phyloP scores from a whole-genome alignment of 2,888 invertebrate species.

The Machimus rusticus region DNA sequence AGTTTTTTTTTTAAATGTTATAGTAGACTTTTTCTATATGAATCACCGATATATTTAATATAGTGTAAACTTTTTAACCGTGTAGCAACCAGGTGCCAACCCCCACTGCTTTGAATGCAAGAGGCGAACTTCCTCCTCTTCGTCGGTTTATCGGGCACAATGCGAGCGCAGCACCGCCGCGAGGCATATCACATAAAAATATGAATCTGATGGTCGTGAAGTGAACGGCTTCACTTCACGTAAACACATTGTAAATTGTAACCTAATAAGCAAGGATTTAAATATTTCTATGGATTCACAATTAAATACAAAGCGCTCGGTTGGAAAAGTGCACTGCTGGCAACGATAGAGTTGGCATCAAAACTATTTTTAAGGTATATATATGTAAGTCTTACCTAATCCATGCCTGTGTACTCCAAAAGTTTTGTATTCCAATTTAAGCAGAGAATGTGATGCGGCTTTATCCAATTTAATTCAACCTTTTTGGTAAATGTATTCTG shows the following conservation, averaged over 20 bases:
- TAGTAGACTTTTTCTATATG: no score
- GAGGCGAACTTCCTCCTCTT: not conserved
- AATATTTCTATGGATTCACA: not conserved
- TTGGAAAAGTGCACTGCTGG: not conserved
- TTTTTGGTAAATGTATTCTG: conserved; percentile 19
- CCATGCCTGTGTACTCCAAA: not conserved
- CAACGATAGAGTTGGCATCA: not conserved
- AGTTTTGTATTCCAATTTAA: not conserved
- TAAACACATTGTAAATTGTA: not conserved
- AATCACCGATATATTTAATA: no score
- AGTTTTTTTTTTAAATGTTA: no score
- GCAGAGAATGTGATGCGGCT: not conserved
- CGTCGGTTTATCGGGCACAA: no score
- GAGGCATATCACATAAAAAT: no score
- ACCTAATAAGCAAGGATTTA: not conserved
- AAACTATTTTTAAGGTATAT: not conserved
- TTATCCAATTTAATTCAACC: conserved; percentile 31
- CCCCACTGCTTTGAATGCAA: not conserved
- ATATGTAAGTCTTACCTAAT: conserved; percentile 2
- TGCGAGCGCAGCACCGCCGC: not conserved
- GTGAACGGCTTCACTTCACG: not conserved
- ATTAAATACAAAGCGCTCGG: not conserved
- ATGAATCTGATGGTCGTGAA: not conserved
- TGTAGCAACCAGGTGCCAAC: not conserved
- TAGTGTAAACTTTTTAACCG: not conserved